These are phyloP conservation scores for Apostichopus californicus DNA, from an alignment of 35 echinoderm and acorn worm genomes.

Conservation along the genomic window DNA sequence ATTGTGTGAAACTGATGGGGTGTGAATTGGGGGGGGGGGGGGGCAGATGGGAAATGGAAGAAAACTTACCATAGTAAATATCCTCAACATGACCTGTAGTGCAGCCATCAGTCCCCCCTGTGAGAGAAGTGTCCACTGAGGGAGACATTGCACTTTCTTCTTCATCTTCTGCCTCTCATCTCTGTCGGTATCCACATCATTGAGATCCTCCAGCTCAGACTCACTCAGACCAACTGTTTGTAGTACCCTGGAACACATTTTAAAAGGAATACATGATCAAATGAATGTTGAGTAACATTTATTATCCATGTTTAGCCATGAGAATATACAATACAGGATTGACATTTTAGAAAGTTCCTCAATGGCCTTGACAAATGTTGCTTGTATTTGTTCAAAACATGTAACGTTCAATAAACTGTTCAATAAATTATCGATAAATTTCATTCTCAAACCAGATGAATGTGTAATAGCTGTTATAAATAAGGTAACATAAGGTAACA, in stretches of 20 bases:
- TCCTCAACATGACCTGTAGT: slow-evolving; percentile 73
- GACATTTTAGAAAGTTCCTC: too few species aligned
- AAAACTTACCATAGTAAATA: slow-evolving; percentile 86
- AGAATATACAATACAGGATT: too few species aligned
- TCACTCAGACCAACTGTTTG: slow-evolving; percentile 77
- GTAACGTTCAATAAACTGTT: too few species aligned
- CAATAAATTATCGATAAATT: too few species aligned
- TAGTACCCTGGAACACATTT: slow-evolving; percentile 40
- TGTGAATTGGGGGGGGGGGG: too few species aligned
- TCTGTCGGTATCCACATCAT: slow-evolving; percentile 43
- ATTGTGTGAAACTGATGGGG: too few species aligned
- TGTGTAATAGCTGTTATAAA: too few species aligned
- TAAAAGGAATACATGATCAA: neutral
- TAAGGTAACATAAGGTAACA: too few species aligned
- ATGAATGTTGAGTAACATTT: neutral
- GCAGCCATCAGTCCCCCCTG: slow-evolving; percentile 82
- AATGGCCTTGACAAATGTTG: too few species aligned
- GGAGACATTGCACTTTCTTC: slow-evolving; percentile 41
- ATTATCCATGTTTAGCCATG: neutral
- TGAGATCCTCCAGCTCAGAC: slow-evolving; percentile 47
- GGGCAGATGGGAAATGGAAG: neutral
- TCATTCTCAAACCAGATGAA: too few species aligned
- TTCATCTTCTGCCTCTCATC: slow-evolving; percentile 9
- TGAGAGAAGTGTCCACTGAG: slow-evolving; percentile 88
- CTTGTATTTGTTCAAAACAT: too few species aligned